phyloP scores from a whole-genome alignment of 2,113 vertebrate species.

The Laticauda colubrina region DNA sequence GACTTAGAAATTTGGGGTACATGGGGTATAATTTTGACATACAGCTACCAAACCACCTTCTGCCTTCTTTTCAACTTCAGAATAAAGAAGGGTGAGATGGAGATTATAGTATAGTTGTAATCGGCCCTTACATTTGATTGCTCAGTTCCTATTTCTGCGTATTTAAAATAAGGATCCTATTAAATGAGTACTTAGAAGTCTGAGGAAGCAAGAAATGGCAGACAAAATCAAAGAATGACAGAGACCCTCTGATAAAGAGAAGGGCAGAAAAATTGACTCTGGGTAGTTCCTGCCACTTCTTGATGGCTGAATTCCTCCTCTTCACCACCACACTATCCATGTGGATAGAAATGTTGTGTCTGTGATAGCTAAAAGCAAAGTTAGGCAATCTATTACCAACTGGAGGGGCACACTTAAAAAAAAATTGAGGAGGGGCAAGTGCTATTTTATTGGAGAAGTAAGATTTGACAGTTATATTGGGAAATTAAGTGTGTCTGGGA shows the following conservation, averaged over 20 bases:
- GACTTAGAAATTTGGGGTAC: background rate
- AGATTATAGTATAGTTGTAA: background rate
- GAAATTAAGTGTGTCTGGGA: background rate
- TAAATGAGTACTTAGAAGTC: background rate
- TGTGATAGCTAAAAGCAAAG: background rate
- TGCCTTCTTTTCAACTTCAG: background rate
- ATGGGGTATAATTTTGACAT: background rate
- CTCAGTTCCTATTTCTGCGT: background rate
- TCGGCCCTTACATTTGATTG: background rate
- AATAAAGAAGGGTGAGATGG: background rate
- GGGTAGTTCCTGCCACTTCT: background rate
- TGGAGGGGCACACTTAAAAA: background rate
- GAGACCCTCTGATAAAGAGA: background rate
- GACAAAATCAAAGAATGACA: background rate
- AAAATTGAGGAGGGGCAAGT: background rate
- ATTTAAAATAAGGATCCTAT: background rate
- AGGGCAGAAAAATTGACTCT: background rate
- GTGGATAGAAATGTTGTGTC: background rate
- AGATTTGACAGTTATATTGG: background rate
- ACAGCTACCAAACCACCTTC: background rate
- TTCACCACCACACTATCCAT: background rate
- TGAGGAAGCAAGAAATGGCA: background rate
- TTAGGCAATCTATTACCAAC: background rate
- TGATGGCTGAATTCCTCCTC: background rate
- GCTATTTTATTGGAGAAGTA: background rate